phyloP scores from a whole-genome alignment of 2,113 vertebrate genomes.

The Seriola aureovittata region DNA sequence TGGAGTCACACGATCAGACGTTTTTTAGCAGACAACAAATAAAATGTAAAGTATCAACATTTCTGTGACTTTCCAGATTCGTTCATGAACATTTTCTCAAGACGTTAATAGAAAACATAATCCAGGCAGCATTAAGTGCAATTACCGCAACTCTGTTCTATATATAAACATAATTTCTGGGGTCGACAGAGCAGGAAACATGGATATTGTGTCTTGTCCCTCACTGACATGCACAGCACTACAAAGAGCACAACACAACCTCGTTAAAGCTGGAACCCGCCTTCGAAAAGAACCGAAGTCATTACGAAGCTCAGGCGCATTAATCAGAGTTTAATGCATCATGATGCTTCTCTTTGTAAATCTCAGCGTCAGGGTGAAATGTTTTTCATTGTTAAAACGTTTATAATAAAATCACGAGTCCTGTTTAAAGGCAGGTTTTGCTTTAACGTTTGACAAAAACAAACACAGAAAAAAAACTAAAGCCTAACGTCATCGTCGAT shows the following conservation, averaged over 20 bases:
- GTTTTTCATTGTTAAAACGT: too few relatives aligned
- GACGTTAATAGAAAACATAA: not conserved
- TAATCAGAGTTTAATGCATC: too few relatives aligned
- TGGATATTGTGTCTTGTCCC: constrained; percentile 47
- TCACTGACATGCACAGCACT: constrained; percentile 54
- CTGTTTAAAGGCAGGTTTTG: not conserved
- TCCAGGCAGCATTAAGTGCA: not conserved
- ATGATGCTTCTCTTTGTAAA: not conserved
- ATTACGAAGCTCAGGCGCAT: not conserved
- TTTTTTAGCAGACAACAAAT: too few relatives aligned
- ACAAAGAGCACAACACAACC: constrained; percentile 48
- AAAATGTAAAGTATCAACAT: not conserved
- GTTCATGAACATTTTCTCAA: too few relatives aligned
- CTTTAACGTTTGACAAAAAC: constrained; percentile 22
- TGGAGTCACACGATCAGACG: too few relatives aligned
- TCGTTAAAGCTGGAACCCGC: not conserved
- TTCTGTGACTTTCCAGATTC: too few relatives aligned
- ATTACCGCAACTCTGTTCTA: not conserved
- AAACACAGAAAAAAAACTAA: not conserved
- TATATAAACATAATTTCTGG: not conserved
- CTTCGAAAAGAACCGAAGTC: not conserved
- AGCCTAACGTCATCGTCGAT: not conserved
- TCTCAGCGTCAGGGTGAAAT: too few relatives aligned
- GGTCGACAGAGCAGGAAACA: not conserved
- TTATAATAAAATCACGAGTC: not conserved